A percentile compares a stretch with the other conserved stretches of the same genome.
Conservation (phyloP, 2,888 invertebrate species). For the Campoplex nolae region DNA sequence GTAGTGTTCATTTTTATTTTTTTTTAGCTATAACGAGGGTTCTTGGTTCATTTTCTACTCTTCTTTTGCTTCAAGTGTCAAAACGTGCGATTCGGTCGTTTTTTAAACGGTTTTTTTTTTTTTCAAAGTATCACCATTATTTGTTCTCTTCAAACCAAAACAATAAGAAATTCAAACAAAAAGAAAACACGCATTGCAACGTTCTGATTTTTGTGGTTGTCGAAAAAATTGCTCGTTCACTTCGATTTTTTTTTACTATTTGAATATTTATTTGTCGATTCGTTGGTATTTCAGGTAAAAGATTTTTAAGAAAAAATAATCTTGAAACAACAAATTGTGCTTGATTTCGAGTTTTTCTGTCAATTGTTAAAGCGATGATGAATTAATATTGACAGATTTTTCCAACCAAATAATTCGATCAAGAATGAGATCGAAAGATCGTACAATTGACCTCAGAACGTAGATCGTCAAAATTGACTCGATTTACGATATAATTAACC, state of each 20-base stretch:
- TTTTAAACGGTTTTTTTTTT: no score
- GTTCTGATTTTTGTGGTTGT: no score
- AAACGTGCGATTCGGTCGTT: no score
- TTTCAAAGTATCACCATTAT: neutral
- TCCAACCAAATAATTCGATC: conserved; percentile 59
- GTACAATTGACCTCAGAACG: conserved; percentile 59
- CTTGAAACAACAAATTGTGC: neutral
- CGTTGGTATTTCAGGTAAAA: no score
- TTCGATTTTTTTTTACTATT: no score
- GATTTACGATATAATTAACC: conserved; percentile 11
- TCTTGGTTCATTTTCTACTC: neutral
- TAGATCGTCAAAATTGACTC: conserved; percentile 53
- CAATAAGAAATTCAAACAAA: neutral
- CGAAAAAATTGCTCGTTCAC: no score
- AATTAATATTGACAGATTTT: conserved; percentile 41
- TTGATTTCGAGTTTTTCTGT: neutral
- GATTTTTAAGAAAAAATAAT: no score
- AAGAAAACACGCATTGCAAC: neutral
- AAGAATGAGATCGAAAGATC: conserved; percentile 45
- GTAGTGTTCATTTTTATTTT: no score
- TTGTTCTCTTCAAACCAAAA: neutral
- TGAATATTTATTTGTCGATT: no score
- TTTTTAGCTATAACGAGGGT: no score
- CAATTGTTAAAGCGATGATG: neutral
- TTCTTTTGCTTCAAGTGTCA: neutral